Evolutionary conservation across 2,797 vertebrate species (phyloP).

Genomic region (Alfaro cultratus): DNA sequence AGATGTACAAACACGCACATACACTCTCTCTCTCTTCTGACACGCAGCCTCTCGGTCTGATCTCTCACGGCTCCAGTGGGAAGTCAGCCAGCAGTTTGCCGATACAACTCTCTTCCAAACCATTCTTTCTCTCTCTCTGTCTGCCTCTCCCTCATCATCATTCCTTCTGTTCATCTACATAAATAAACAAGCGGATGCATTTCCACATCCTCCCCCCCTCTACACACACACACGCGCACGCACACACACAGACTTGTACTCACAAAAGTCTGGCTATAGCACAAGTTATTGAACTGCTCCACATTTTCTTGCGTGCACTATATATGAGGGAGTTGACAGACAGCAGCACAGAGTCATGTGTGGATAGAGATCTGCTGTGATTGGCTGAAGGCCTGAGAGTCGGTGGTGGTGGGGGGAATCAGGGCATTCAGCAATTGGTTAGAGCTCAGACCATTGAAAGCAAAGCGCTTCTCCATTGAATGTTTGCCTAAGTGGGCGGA

Average conservation of each 20-base stretch:
- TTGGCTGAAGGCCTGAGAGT: conserved; percentile 81
- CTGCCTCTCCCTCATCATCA: conserved; percentile 22
- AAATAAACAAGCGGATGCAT: conserved; percentile 65
- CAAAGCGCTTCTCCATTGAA: conserved; percentile 83
- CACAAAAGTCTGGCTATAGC: conserved; percentile 67
- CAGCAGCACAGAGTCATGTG: conserved; percentile 92
- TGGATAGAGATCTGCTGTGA: conserved; percentile 67
- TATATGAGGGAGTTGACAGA: conserved; percentile 94
- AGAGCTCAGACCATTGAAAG: conserved; percentile 82
- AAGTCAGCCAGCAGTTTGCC: conserved; percentile 78
- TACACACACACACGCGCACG: conserved; percentile 20
- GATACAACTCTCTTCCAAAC: conserved; percentile 73
- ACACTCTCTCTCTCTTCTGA: conserved; percentile 18
- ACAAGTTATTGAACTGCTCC: conserved; percentile 85
- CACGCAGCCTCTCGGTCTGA: conserved; percentile 60
- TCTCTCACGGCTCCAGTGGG: conserved; percentile 72
- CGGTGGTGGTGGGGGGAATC: conserved; percentile 55
- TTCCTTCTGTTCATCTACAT: conserved; percentile 42
- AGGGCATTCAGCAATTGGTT: conserved; percentile 82
- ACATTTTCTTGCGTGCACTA: conserved; percentile 90
- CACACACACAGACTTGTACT: conserved; percentile 22
- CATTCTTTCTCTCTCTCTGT: conserved; percentile 37
- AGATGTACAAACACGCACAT: conserved; percentile 25
- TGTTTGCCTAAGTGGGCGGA: conserved; percentile 81
- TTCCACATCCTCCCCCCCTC: conserved; percentile 40